Evolutionary conservation across 1,140 invertebrate genomes (phyloP), one percentile per base, ranked within the genome.

Genomic region (Chrysomallon squamiferum): DNA sequence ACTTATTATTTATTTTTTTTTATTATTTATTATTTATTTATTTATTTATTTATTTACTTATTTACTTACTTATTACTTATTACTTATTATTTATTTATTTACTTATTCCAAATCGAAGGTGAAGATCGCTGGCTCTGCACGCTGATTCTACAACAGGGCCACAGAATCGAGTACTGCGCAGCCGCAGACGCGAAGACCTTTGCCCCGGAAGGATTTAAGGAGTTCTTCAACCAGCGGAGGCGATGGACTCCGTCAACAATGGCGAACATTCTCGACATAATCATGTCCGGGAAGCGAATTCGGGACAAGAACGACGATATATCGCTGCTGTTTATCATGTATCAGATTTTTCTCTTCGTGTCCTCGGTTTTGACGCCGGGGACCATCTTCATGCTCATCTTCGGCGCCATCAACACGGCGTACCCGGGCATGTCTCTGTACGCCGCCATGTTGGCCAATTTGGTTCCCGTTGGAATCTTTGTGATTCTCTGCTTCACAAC

Each of bases 51-150:
- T n/a, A n/a, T n/a, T n/a, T n/a, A n/a, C n/a, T n/a, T n/a, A n/a
- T n/a, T n/a, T n/a, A n/a, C n/a, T n/a, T n/a, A n/a, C n/a, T n/a
- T n/a, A n/a, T n/a, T n/a, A n/a, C n/a, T n/a, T n/a, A n/a, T n/a
- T n/a, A n/a, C n/a, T n/a, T n/a, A n/a, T n/a, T n/a, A n/a, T n/a
- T n/a, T n/a, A n/a, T n/a, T n/a, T n/a, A n/a, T n/a, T n/a, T n/a
- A n/a, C n/a, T n/a, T n/a, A n/a, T n/a, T n/a, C n/a, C n/a, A n/a
- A n/a, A n/a, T n/a, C 35, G 35, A 76, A 85, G 87, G 90, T 32
- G 89, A 90, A 77, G 89, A 90, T 77, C 81, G 89, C 30, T 90
- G 90, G 90, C 74, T 90, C 4, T 90, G 89, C 66, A 90, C 89
- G 5, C 77, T 90, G 9, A 69, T 90, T 2, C 78, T 90, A 0